These are phyloP conservation scores for Zaprionus africanus DNA, from an alignment of 1,140 invertebrate genomes.

Conservation along the genomic window DNA sequence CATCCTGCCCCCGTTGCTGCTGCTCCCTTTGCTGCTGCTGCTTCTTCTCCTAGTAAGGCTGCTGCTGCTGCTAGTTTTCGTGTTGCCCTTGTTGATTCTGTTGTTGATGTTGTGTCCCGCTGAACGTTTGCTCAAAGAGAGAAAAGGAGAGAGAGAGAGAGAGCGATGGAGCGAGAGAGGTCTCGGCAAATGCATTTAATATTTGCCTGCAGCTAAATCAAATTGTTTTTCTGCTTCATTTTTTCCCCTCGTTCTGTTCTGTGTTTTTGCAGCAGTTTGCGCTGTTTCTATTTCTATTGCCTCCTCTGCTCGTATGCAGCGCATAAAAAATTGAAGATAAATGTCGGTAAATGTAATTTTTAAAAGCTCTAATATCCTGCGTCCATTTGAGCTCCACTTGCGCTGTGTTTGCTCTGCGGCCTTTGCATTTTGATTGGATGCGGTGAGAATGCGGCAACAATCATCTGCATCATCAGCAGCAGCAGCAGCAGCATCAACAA, in stretches of 20 bases:
- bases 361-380: conserved; percentile 65
- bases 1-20: conserved; percentile 23
- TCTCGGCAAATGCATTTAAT: conserved; percentile 60
- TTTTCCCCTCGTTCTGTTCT: conserved; percentile 19
- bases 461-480: conserved; percentile 4
- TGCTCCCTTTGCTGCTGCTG: conserved; percentile 25
- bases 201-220: conserved; percentile 73
- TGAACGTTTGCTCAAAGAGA: neutral
- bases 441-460: conserved; percentile 26
- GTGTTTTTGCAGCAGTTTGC: conserved; percentile 7
- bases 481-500: neutral
- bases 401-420: conserved; percentile 35
- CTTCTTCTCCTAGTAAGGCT: conserved; percentile 23
- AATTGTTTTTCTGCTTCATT: conserved; percentile 69
- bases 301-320: neutral
- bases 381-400: conserved; percentile 42
- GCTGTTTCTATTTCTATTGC: conserved; percentile 9
- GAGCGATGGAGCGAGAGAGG: neutral
- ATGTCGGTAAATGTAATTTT: conserved; percentile 69
- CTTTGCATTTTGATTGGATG: conserved; percentile 44
- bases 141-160: neutral
- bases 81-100: conserved; percentile 21
- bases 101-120: conserved; percentile 65
- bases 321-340: conserved; percentile 66
- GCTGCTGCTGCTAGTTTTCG: conserved; percentile 38